Evolutionary conservation across 2,888 invertebrate species (phyloP).

Genomic region (Bugulina stolonifera): DNA sequence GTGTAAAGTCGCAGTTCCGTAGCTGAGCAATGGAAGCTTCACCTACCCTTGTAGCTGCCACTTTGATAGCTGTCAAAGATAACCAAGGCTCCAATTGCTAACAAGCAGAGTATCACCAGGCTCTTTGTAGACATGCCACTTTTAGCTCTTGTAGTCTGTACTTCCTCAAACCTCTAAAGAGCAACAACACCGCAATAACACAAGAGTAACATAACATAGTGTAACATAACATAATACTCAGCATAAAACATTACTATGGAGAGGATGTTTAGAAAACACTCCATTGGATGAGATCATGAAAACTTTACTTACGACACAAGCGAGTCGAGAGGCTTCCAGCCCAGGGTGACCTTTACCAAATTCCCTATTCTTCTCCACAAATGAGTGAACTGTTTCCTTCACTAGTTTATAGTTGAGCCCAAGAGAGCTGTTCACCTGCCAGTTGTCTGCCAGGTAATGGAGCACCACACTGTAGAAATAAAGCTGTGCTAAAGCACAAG

Average conservation of each 20-base stretch:
- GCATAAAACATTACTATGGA: too few relatives aligned
- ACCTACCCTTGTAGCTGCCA: conserved; percentile 42
- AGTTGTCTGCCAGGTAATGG: conserved; percentile 51
- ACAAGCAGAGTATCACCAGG: not conserved
- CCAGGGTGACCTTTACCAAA: conserved; percentile 36
- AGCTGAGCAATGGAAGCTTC: too few relatives aligned
- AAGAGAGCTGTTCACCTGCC: conserved; percentile 34
- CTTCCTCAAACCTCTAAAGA: conserved; percentile 1
- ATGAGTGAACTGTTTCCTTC: conserved; percentile 55
- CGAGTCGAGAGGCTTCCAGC: conserved; percentile 32
- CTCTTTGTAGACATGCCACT: not conserved
- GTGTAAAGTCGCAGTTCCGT: too few relatives aligned
- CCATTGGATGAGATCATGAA: too few relatives aligned
- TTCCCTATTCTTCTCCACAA: conserved; percentile 54
- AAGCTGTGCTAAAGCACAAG: too few relatives aligned
- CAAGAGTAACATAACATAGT: too few relatives aligned
- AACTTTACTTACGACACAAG: conserved; percentile 36
- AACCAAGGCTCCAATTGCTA: conserved; percentile 37
- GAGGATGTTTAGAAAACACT: too few relatives aligned
- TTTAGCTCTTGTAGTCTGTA: not conserved
- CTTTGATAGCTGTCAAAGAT: conserved; percentile 43
- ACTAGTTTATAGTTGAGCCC: conserved; percentile 53
- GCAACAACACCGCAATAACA: not conserved
- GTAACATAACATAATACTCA: too few relatives aligned
- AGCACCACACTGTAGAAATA: conserved; percentile 60